Evolutionary conservation across 2,113 vertebrate species (phyloP), one percentile per base, ranked within the genome.

Genomic region (Anas platyrhynchos): DNA sequence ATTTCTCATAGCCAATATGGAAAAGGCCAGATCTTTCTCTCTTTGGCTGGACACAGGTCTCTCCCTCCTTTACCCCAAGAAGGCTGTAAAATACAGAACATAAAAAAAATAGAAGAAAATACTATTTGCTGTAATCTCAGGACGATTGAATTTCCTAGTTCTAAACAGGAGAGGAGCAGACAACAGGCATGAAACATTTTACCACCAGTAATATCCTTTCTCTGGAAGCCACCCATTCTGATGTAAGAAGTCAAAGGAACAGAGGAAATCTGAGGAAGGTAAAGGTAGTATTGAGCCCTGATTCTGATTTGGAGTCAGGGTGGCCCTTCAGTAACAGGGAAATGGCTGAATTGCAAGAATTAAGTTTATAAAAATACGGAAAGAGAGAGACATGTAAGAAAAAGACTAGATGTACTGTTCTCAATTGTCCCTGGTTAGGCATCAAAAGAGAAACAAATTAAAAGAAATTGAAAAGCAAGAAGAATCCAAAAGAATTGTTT

Each of bases 371-470:
- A 96, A 95, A 95, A 83, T 22, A 83, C 74, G 72, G 63, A 94
- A 93, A 91, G 82, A 34, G 43, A 75, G 25, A 94, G 61, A 63
- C 81, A 89, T 36, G 72, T 74, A 89, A 96, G 91, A 78, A 84
- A 72, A 94, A 94, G 72, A 86, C 59, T 69, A 67, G 79, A 68
- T 81, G 91, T 52, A 90, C 91, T 95, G 94, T 94, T 97, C 94
- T 86, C 94, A 97, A 89, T 96, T 94, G 93, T 86, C 75, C 58
- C 69, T 90, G 34, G 76, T 93, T 90, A 83, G 77, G 89, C 91
- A 95, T 96, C 96, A 97, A 96, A 97, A 93, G 93, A 86, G 63
- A 80, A 68, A 86, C 91, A 94, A 97, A 96, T 96, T 93, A 96
- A 88, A 86, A 95, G 89, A 95, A 95, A 96, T 2, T 93, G 85